phyloP scores from a whole-genome alignment of 92 coral and sea anemone genomes.

The Plumapathes pennacea region DNA sequence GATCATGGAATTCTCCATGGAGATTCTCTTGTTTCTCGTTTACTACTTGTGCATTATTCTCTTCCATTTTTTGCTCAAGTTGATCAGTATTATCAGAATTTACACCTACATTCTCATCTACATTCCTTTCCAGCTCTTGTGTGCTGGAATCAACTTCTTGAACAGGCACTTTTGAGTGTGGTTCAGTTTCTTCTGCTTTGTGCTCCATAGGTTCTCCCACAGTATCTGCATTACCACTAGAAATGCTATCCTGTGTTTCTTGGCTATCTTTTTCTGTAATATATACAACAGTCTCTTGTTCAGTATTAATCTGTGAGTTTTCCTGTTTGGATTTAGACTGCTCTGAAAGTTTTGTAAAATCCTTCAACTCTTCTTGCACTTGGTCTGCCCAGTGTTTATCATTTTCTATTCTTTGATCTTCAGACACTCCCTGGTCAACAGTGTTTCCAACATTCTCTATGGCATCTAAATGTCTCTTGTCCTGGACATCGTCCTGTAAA shows the following conservation, averaged over 20 bases:
- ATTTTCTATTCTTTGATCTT: not conserved
- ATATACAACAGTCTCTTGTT: not conserved
- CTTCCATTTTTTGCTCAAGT: constrained; percentile 1
- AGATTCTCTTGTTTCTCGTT: constrained; percentile 10
- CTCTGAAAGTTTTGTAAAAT: too few species aligned
- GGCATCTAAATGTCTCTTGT: too few species aligned
- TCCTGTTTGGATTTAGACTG: too few species aligned
- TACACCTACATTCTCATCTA: not conserved
- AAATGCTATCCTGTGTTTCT: too few species aligned
- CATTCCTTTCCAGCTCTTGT: constrained; percentile 1
- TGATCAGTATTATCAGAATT: too few species aligned
- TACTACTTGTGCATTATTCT: constrained; percentile 5
- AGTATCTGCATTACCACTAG: not conserved
- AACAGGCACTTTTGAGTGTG: not conserved
- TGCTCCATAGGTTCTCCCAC: not conserved
- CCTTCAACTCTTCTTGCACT: too few species aligned
- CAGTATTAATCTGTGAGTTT: too few species aligned
- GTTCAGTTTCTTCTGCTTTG: not conserved
- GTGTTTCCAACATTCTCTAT: not conserved
- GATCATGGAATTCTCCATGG: too few species aligned
- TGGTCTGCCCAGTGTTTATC: too few species aligned
- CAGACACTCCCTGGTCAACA: not conserved
- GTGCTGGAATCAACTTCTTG: too few species aligned
- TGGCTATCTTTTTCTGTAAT: not conserved
- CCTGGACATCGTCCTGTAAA: too few species aligned